phyloP scores from a whole-genome alignment of 23 tunicate genomes.

The Halocynthia roretzi region DNA sequence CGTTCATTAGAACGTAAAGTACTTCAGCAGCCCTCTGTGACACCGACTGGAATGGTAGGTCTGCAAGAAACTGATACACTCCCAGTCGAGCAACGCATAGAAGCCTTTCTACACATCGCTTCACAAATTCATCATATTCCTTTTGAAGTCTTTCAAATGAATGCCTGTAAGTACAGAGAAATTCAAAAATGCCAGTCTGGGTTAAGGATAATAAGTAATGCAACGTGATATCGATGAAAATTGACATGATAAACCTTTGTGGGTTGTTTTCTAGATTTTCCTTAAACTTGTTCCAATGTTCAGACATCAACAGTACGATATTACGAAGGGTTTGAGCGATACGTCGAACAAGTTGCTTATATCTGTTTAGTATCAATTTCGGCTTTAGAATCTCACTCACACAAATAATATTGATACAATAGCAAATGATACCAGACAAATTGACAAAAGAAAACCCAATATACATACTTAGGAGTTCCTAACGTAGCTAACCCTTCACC shows the following conservation, averaged over 20 bases:
- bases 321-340: slow-evolving; percentile 78
- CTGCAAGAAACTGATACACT: slow-evolving; percentile 87
- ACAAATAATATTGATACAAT: too few species aligned
- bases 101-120: slow-evolving; percentile 74
- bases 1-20: slow-evolving; percentile 83
- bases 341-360: slow-evolving; percentile 82
- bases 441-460: not conserved
- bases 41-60: slow-evolving; percentile 59
- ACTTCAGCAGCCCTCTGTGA: slow-evolving; percentile 75
- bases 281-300: slow-evolving; percentile 36
- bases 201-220: too few species aligned
- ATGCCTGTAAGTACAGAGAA: not conserved
- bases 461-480: slow-evolving; percentile 65
- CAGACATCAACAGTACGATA: slow-evolving; percentile 51
- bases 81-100: slow-evolving; percentile 81
- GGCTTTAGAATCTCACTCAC: too few species aligned
- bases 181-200: too few species aligned
- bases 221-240: too few species aligned
- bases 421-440: not conserved
- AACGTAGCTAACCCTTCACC: slow-evolving; percentile 73
- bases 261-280: slow-evolving; percentile 2
- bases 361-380: slow-evolving; percentile 10
- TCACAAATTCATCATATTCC: slow-evolving; percentile 86
- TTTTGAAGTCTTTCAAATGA: slow-evolving; percentile 50
- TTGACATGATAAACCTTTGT: not conserved